A percentile compares a stretch with the other conserved stretches of the same genome.
These are phyloP conservation scores for Novumbra hubbsi DNA, from an alignment of 2,797 vertebrate species.

Conservation along the genomic window DNA sequence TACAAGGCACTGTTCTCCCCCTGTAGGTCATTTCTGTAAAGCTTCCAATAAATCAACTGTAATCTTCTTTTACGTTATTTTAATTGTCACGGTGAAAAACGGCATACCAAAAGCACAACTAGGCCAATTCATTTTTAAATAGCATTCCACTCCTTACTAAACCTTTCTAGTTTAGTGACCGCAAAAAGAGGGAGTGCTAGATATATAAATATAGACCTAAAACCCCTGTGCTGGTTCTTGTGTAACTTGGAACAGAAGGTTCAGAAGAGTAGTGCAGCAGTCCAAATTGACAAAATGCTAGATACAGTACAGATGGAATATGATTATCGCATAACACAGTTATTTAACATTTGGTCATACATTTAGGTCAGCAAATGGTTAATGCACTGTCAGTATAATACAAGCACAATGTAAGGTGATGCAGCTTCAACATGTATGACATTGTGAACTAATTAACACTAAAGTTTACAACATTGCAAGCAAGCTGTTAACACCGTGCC, in stretches of 20 bases:
- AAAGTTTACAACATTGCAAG: background rate
- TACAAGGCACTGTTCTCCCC: constrained; percentile 31
- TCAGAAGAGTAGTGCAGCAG: background rate
- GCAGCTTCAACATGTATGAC: background rate
- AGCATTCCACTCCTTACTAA: background rate
- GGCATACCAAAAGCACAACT: background rate
- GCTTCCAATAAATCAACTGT: constrained; percentile 57
- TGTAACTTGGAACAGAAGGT: background rate
- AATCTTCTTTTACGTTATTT: constrained; percentile 41
- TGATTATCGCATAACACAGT: background rate
- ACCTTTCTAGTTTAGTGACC: too few relatives aligned
- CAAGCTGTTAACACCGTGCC: background rate
- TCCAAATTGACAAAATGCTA: background rate
- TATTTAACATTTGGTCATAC: background rate
- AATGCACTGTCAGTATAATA: background rate
- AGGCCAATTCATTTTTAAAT: background rate
- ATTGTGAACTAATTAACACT: background rate
- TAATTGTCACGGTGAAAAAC: constrained; percentile 23
- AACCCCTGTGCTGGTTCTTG: background rate
- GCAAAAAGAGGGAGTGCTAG: background rate
- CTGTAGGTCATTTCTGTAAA: constrained; percentile 25
- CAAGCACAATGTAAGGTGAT: background rate
- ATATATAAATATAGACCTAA: constrained; percentile 14
- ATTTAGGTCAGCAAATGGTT: background rate
- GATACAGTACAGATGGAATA: background rate